Conservation (phyloP, 2,888 invertebrate genomes). For the Lasiommata megera region DNA sequence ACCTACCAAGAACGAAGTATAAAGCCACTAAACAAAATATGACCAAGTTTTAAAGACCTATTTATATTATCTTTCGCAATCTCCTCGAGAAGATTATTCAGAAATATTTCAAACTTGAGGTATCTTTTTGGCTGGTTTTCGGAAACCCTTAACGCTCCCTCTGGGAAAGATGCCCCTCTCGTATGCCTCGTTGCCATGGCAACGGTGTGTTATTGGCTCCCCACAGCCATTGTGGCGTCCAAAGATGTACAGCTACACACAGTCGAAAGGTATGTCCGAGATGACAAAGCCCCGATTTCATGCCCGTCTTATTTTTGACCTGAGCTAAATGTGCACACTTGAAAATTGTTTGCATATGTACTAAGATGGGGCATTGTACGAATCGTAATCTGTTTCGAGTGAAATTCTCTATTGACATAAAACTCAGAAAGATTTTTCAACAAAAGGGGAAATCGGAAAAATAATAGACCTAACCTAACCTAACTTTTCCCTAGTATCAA, state of each 20-base stretch:
- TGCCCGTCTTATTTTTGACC: constrained; percentile 27
- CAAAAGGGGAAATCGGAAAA: neutral
- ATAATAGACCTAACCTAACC: too few species aligned
- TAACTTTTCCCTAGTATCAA: neutral
- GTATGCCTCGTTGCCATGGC: constrained; percentile 61
- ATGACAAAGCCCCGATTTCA: constrained; percentile 26
- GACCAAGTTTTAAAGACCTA: constrained; percentile 44
- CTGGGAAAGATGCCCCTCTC: constrained; percentile 61
- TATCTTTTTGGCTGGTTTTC: constrained; percentile 63
- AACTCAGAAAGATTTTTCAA: neutral
- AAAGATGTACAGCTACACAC: constrained; percentile 37
- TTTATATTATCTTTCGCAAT: constrained; percentile 30
- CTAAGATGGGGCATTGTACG: constrained; percentile 9
- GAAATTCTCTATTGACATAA: neutral
- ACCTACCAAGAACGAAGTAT: constrained; percentile 40
- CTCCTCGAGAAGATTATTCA: constrained; percentile 37
- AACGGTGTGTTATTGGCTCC: constrained; percentile 75
- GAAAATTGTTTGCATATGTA: constrained; percentile 29
- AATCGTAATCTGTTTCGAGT: neutral
- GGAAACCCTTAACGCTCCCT: constrained; percentile 54
- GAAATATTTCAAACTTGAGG: constrained; percentile 45
- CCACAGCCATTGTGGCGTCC: constrained; percentile 54
- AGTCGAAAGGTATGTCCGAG: constrained; percentile 20
- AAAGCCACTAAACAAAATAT: constrained; percentile 48
- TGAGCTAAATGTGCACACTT: constrained; percentile 32